Conservation (phyloP, 2,113 vertebrate genomes). For the Dicrurus megarhynchus region DNA sequence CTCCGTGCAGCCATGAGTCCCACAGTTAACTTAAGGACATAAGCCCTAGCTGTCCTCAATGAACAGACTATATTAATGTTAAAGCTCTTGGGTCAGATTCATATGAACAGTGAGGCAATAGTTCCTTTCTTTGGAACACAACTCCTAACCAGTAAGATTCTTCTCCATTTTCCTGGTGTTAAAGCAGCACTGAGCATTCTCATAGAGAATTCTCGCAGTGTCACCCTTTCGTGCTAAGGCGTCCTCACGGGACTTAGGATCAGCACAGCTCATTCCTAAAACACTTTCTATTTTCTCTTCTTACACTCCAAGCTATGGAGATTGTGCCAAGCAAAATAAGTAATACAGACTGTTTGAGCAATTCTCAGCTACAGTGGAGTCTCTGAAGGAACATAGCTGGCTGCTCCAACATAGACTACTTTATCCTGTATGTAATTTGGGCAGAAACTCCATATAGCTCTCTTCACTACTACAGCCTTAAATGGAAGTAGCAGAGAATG, state of each 20-base stretch:
- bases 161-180: background rate
- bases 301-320: background rate
- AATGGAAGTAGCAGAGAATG: background rate
- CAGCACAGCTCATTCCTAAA: constrained; percentile 42
- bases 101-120: background rate
- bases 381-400: constrained; percentile 36
- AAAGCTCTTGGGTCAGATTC: background rate
- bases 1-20: background rate
- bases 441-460: background rate
- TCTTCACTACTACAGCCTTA: constrained; percentile 1
- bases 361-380: constrained; percentile 29
- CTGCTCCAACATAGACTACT: constrained; percentile 31
- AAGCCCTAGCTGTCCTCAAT: background rate
- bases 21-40: background rate
- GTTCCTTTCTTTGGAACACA: background rate
- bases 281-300: constrained; percentile 43
- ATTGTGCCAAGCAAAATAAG: constrained; percentile 53
- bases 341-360: constrained; percentile 39
- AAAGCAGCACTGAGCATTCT: background rate
- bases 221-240: background rate
- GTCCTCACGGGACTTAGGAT: constrained; percentile 22
- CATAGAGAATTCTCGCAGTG: background rate
- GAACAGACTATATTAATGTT: background rate
- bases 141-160: background rate
- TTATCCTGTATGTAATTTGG: constrained; percentile 8